A percentile compares a stretch with the other conserved stretches of the same genome.
Evolutionary conservation across 2,797 vertebrate species (phyloP).

Genomic region (Otolemur crassicaudatus): DNA sequence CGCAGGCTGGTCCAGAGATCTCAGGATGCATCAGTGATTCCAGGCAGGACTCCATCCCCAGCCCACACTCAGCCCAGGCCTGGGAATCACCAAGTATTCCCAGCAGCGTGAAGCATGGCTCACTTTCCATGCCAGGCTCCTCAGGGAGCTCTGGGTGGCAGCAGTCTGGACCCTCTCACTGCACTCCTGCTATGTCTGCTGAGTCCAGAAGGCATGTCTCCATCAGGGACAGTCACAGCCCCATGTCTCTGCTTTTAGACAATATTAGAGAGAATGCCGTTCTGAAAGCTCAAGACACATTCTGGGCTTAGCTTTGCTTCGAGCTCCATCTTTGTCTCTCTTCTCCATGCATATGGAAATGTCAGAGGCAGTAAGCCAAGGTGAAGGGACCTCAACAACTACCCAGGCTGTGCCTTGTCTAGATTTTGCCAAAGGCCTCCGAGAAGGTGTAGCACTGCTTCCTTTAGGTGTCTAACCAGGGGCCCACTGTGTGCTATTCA

Average conservation of each 20-base stretch:
- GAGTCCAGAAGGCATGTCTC: not conserved
- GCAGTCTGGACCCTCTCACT: not conserved
- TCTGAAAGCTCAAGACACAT: constrained; percentile 33
- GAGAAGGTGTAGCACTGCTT: not conserved
- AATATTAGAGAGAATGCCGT: constrained; percentile 41
- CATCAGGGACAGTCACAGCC: not conserved
- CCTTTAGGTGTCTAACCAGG: not conserved
- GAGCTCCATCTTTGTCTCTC: constrained; percentile 10
- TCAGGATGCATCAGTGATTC: constrained; percentile 60
- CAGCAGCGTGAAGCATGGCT: not conserved
- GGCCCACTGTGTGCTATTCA: not conserved
- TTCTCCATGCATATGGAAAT: not conserved
- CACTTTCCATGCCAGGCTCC: not conserved
- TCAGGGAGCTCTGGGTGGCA: not conserved
- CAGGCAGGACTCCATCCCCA: constrained; percentile 64
- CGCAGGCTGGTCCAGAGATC: constrained; percentile 16
- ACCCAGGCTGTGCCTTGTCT: not conserved
- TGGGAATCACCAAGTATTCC: not conserved
- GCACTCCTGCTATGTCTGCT: not conserved
- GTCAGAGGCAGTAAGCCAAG: not conserved
- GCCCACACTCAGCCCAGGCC: constrained; percentile 47
- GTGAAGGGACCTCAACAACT: not conserved
- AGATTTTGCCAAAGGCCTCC: not conserved
- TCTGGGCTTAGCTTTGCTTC: constrained; percentile 37
- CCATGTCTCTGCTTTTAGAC: not conserved